Percentiles rank a stretch among this genome's conserved stretches.
phyloP scores from a whole-genome alignment of 1,140 invertebrate genomes.

The Heliconius hewitsoni region DNA sequence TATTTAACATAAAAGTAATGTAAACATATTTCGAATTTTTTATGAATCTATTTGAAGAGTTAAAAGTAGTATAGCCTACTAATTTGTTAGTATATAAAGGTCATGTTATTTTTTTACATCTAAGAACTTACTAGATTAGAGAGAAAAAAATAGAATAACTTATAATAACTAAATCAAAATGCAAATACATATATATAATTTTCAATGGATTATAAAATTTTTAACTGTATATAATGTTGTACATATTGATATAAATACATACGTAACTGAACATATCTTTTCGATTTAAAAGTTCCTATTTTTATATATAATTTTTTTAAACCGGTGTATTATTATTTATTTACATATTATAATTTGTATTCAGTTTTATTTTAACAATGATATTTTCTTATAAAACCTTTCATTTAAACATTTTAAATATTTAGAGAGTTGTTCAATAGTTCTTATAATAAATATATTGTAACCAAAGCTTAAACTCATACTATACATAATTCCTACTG shows the following conservation, averaged over 20 bases:
- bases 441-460: background rate
- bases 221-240: conserved; percentile 26
- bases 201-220: background rate
- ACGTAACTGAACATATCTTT: conserved; percentile 22
- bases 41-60: background rate
- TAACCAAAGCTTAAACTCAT: conserved; percentile 5
- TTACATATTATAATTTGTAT: background rate
- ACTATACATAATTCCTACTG: background rate
- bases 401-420: background rate
- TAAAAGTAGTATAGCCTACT: background rate
- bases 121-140: background rate
- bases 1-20: background rate
- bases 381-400: background rate
- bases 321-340: background rate
- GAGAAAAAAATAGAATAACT: background rate
- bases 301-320: background rate
- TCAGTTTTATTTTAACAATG: background rate
- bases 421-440: background rate
- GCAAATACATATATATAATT: background rate
- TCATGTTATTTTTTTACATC: background rate
- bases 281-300: conserved; percentile 30
- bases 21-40: background rate
- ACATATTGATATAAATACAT: conserved; percentile 28
- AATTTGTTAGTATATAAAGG: background rate
- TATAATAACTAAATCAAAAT: background rate